Evolutionary conservation across 2,113 vertebrate species (phyloP).

Genomic region (cat (Felis catus)): DNA sequence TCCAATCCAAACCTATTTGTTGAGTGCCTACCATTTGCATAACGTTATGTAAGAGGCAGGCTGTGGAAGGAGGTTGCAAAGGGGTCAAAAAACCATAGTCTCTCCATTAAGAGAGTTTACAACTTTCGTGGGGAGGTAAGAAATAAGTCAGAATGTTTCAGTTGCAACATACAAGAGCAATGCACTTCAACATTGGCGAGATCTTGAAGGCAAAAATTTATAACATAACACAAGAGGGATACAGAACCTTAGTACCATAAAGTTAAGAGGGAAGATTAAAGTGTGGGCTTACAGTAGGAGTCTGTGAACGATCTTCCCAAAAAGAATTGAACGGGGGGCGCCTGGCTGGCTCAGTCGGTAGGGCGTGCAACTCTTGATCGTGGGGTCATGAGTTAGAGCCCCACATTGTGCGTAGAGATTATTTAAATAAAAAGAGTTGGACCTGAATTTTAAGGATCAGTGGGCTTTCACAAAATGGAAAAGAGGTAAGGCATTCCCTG

Average conservation of each 20-base stretch:
- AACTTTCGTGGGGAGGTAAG: neutral
- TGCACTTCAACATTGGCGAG: neutral
- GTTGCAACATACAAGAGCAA: neutral
- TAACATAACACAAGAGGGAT: neutral
- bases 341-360: neutral
- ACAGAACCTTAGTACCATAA: neutral
- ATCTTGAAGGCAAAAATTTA: neutral
- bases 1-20: neutral
- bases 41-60: neutral
- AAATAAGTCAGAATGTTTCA: slow-evolving; percentile 47
- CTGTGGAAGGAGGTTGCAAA: slow-evolving; percentile 13
- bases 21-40: slow-evolving; percentile 34
- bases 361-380: neutral
- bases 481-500: neutral
- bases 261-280: neutral
- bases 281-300: neutral
- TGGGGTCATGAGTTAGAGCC: neutral
- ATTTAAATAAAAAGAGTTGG: neutral
- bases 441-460: neutral
- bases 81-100: neutral
- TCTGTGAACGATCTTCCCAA: neutral
- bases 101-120: slow-evolving; percentile 41
- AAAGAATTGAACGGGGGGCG: neutral
- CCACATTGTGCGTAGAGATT: neutral
- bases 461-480: neutral